Base-by-base conservation (phyloP, 2,797 vertebrate genomes). In the Sebastes kiyomatsui region DNA sequence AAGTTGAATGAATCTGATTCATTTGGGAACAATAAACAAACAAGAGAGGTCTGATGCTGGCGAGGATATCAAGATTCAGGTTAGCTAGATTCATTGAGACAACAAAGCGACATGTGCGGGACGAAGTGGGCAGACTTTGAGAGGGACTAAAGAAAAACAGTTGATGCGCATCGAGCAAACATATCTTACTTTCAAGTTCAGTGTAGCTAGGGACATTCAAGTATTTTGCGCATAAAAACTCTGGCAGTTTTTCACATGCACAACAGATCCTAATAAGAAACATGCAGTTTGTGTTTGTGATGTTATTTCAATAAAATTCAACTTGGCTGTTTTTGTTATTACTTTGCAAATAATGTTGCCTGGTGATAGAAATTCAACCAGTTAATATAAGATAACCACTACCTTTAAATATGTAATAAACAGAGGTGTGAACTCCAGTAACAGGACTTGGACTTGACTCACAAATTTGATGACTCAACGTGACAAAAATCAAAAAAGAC, bases 21-120 rank as follows among this genome's bases (percentile, higher is more conserved):
- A 61, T 80, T 81, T 79, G 22, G 69, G 82, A 88, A 79, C 70
- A 82, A 2, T 77, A 78, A 87, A 90, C 84, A 90, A 83, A 85
- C 73, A 81, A 30, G 2, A 32, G 30, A 54, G 18, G 22, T 56
- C 14, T 42, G 42, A 77, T 75, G 55, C 71, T 66, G 71, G 65
- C 7, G 2, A 14, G 13, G 4, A 72, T 74, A 84, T 80, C 60
- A 67, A 77, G 81, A 84, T 79, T 62, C 16, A 72, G 58, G 55
- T 75, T 14, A 27, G 13, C 10, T 27, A 18, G 35, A 42, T 66
- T 66, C 38, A 61, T 27, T 75, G 27, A 59, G 42, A 61, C 7
- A 58, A 62, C 35, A 30, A 42, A 65, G 20, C 0, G 7, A 72
- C 35, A 42, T 14, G 23, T 35, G 9, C 14, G 18, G 65, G 12